Conservation (phyloP, 2,113 vertebrate genomes). For the Sisor rabdophorus region DNA sequence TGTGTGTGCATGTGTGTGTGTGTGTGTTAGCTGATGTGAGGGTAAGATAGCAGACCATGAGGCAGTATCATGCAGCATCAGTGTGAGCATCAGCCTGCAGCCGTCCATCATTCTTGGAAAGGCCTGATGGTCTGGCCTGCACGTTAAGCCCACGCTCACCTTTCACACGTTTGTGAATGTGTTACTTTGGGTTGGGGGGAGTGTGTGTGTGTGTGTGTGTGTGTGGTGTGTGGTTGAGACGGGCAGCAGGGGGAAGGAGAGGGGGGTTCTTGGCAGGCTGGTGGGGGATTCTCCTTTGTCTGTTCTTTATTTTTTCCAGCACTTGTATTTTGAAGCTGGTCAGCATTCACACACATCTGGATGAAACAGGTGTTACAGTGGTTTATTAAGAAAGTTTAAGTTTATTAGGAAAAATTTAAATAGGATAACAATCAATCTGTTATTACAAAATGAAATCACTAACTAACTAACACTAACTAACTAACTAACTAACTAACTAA, state of each 20-base stretch:
- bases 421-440: too few relatives aligned
- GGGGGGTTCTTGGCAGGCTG: too few relatives aligned
- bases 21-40: constrained; percentile 32
- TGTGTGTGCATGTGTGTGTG: constrained; percentile 27
- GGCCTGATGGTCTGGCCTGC: constrained; percentile 30
- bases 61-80: constrained; percentile 42
- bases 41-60: constrained; percentile 38
- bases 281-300: background rate
- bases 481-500: too few relatives aligned
- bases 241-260: too few relatives aligned
- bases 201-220: too few relatives aligned
- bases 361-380: too few relatives aligned
- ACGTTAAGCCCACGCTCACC: constrained; percentile 10
- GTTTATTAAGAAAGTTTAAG: too few relatives aligned
- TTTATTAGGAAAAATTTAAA: too few relatives aligned
- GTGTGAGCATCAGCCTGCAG: constrained; percentile 41
- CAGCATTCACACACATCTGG: too few relatives aligned
- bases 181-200: constrained; percentile 13
- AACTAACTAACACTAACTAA: too few relatives aligned
- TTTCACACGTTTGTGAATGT: constrained; percentile 12
- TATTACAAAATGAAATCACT: too few relatives aligned
- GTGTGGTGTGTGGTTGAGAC: too few relatives aligned
- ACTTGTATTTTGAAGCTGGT: background rate
- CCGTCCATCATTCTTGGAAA: constrained; percentile 45
- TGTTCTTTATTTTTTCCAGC: background rate